phyloP scores from a whole-genome alignment of 2,113 vertebrate species.

The Oreochromis niloticus region DNA sequence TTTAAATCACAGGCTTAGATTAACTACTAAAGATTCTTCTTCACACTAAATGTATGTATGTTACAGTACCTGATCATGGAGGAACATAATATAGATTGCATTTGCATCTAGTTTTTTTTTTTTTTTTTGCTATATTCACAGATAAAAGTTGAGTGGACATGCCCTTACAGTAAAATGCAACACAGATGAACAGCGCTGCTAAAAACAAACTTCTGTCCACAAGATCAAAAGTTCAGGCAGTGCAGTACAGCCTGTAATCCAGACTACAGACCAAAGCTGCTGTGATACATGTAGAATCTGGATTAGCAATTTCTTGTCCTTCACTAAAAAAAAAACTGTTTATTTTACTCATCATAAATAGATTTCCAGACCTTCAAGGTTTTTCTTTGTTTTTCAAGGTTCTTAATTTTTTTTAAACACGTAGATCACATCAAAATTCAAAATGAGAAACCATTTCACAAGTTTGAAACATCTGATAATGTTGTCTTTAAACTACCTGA shows the following conservation, averaged over 20 bases:
- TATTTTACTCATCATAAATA: background rate
- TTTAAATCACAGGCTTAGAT: background rate
- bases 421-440: background rate
- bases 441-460: background rate
- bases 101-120: background rate
- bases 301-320: background rate
- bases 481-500: background rate
- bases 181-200: background rate
- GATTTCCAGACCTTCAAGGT: background rate
- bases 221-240: background rate
- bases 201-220: background rate
- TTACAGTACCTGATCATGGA: background rate
- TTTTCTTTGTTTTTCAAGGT: background rate
- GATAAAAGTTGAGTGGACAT: background rate
- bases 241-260: background rate
- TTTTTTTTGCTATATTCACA: background rate
- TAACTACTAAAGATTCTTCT: background rate
- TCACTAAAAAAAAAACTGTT: fast-evolving
- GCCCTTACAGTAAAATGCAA: background rate
- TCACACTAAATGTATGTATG: background rate
- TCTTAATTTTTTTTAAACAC: background rate
- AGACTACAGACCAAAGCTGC: background rate
- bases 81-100: fast-evolving
- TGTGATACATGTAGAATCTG: background rate
- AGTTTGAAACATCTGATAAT: background rate